phyloP scores from a whole-genome alignment of 2,888 invertebrate genomes.

The Rhamnusium bicolor region DNA sequence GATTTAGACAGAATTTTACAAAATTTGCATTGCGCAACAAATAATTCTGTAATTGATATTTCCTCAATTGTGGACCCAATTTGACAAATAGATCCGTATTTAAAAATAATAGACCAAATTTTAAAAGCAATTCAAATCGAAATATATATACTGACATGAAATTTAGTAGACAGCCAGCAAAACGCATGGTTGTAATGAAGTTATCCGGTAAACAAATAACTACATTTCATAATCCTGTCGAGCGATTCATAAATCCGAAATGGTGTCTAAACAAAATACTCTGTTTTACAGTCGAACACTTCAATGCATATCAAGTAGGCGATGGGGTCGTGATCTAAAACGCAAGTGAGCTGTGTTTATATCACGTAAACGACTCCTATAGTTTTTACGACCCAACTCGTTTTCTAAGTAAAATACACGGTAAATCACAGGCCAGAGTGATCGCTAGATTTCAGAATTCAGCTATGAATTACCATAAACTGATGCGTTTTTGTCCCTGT shows the following conservation, averaged over 20 bases:
- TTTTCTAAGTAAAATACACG: slow-evolving; percentile 28
- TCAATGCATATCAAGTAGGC: slow-evolving; percentile 54
- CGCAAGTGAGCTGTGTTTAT: slow-evolving; percentile 37
- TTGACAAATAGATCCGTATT: neutral
- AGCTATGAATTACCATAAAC: slow-evolving; percentile 15
- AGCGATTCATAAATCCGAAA: slow-evolving; percentile 41
- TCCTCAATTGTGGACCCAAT: neutral
- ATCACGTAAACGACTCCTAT: slow-evolving; percentile 38
- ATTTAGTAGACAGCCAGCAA: neutral
- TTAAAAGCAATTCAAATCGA: neutral
- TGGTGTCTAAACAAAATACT: slow-evolving; percentile 47
- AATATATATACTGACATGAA: neutral
- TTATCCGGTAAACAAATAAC: slow-evolving; percentile 35
- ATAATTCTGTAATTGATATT: neutral
- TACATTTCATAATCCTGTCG: slow-evolving; percentile 45
- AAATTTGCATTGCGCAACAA: neutral
- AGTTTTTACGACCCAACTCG: slow-evolving; percentile 35
- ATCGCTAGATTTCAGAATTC: slow-evolving; percentile 11
- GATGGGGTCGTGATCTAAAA: slow-evolving; percentile 31
- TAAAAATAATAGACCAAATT: neutral
- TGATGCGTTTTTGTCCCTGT: slow-evolving; percentile 12
- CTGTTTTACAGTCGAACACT: slow-evolving; percentile 49
- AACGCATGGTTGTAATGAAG: slow-evolving; percentile 32
- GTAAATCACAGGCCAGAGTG: slow-evolving; percentile 16
- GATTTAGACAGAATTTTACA: too few species aligned